Conservation (phyloP, 2,888 invertebrate genomes). For the Perdita meconis region DNA sequence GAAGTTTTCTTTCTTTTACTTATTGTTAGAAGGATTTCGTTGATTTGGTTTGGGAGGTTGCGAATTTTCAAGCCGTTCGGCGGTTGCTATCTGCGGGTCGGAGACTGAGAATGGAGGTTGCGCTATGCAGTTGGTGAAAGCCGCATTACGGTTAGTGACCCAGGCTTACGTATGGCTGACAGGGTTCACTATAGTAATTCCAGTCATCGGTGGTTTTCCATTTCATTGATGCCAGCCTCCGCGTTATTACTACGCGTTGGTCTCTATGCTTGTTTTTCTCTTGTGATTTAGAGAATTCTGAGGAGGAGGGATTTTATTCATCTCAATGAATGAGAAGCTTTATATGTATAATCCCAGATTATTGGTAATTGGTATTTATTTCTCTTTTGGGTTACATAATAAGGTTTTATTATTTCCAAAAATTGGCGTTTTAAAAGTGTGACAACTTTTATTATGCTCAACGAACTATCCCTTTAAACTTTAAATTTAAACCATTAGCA, state of each 20-base stretch:
- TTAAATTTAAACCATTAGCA: too few species aligned
- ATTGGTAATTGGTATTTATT: not conserved
- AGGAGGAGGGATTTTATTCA: too few species aligned
- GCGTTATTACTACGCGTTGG: conserved; percentile 34
- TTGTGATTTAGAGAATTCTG: not conserved
- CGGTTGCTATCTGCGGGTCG: too few species aligned
- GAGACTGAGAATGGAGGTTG: not conserved
- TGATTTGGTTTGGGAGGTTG: too few species aligned
- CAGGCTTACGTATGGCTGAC: conserved; percentile 47
- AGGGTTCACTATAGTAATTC: conserved; percentile 51
- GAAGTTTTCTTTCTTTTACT: too few species aligned
- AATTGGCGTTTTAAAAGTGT: too few species aligned
- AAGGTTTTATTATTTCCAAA: not conserved
- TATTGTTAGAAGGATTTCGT: too few species aligned
- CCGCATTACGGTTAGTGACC: conserved; percentile 66
- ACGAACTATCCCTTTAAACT: not conserved
- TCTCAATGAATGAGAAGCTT: too few species aligned
- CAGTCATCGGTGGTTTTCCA: conserved; percentile 57
- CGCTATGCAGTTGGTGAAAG: conserved; percentile 71
- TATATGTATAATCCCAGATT: not conserved
- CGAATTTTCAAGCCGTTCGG: too few species aligned
- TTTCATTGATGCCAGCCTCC: conserved; percentile 55
- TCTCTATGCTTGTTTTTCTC: conserved; percentile 31
- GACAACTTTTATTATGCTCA: too few species aligned
- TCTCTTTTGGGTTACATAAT: not conserved